Base-by-base conservation (phyloP, 2,797 vertebrate genomes). In the Schizopygopsis pylzovi region DNA sequence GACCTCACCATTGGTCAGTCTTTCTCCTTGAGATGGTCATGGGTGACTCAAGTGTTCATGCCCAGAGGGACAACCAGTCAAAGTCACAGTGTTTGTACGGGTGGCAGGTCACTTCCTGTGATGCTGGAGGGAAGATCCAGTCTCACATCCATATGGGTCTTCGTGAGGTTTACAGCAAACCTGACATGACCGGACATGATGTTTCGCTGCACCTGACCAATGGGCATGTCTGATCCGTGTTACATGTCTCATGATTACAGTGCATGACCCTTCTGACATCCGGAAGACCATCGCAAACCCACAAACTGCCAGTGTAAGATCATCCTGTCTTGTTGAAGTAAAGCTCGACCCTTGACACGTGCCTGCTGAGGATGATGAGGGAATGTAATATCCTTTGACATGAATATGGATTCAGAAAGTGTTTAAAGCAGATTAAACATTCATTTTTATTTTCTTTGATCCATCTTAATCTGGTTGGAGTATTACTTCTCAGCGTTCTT, bases 41-140 rank as follows among this genome's bases (percentile, higher is more conserved):
- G 9, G 52, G 72, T 82, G 83, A 88, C 86, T 85, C 91, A 90
- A 90, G 90, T 85, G 80, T 91, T 90, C 78, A 84, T 92, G 90
- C 93, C 94, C 91, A 90, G 75, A n/a, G 93, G 93, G 81, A 84
- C 49, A 41, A 49, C 68, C 81, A 84, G 56, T 84, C 76, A 82
- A 59, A 81, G 15, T 61, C 28, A 12, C 65, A 47, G 52, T 47
- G 6, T 22, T 79, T 25, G 5, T 22, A 71, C 13, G 39, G 76
- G 65, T 79, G 83, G 83, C 83, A 85, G 83, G 76, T 63, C 83
- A 79, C 61, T 84, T 77, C 75, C 45, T n/a, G 81, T 25, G 43
- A 68, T 65, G 85, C 83, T 56, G 25, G 61, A 72, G 85, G 87
- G 70, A 13, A 33, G 54, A 67, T 28, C 76, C 12, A 79, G 81